These are phyloP conservation scores for Ctenomys sociabilis DNA, from an alignment of 2,113 vertebrate species.

Conservation along the genomic window DNA sequence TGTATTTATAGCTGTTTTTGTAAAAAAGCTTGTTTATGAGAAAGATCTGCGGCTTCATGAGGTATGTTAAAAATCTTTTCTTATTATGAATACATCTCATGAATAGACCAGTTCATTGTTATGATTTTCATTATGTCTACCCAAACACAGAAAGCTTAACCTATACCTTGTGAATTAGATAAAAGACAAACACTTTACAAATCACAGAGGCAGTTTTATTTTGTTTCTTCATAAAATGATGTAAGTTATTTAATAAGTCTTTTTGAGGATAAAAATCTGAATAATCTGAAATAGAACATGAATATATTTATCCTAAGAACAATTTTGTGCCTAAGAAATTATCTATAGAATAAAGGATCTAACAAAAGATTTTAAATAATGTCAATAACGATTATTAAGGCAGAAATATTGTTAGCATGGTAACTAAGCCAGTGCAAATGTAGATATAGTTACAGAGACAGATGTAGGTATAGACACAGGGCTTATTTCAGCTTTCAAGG, in stretches of 20 bases:
- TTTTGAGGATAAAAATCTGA: conserved; percentile 51
- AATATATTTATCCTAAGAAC: conserved; percentile 3
- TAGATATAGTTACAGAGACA: not conserved
- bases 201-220: conserved; percentile 21
- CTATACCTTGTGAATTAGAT: conserved; percentile 14
- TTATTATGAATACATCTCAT: conserved; percentile 74
- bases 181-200: conserved; percentile 27
- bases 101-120: conserved; percentile 55
- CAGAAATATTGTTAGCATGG: conserved; percentile 9
- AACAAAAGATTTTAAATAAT: conserved; percentile 38
- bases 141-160: conserved; percentile 63
- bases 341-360: not conserved
- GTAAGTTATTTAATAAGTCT: not conserved
- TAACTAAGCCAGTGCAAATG: conserved; percentile 10
- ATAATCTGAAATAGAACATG: conserved; percentile 29
- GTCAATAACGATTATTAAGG: not conserved
- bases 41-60: conserved; percentile 97
- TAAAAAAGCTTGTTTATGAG: conserved; percentile 97
- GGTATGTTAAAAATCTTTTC: conserved; percentile 85
- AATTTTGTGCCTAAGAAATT: conserved; percentile 47
- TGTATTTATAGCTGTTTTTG: conserved; percentile 96
- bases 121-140: conserved; percentile 56
- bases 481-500: conserved; percentile 31
- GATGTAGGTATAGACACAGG: not conserved
- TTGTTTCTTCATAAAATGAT: conserved; percentile 15